Percentiles rank a stretch among this genome's conserved stretches.
These are phyloP conservation scores for Myopa tessellatipennis DNA, from an alignment of 2,888 invertebrate genomes.

Conservation along the genomic window DNA sequence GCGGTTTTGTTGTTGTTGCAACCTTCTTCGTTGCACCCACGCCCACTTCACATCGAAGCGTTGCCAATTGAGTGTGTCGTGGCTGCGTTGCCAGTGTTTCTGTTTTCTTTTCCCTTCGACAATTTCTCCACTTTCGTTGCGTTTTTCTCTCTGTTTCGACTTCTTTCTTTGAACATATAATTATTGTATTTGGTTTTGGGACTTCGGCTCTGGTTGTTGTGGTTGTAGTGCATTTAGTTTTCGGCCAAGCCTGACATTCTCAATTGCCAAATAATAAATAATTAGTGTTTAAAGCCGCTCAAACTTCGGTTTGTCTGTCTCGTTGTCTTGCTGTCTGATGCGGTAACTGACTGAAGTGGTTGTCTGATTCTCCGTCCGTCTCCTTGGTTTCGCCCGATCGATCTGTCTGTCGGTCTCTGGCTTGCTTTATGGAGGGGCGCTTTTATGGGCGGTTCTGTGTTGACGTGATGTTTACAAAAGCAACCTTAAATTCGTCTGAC, in stretches of 20 bases:
- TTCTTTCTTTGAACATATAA: slow-evolving; percentile 53
- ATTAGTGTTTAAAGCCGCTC: slow-evolving; percentile 53
- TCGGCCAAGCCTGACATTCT: slow-evolving; percentile 59
- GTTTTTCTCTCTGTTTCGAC: slow-evolving; percentile 40
- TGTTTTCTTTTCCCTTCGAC: slow-evolving; percentile 4
- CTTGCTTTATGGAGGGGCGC: slow-evolving; percentile 38
- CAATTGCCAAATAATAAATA: slow-evolving; percentile 65
- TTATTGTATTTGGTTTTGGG: slow-evolving; percentile 55
- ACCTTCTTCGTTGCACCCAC: slow-evolving; percentile 61
- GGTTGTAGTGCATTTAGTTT: slow-evolving; percentile 2
- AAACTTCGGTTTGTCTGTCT: slow-evolving; percentile 7
- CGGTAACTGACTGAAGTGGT: neutral
- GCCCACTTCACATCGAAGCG: slow-evolving; percentile 52
- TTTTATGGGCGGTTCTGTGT: slow-evolving; percentile 55
- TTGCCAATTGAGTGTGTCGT: slow-evolving; percentile 33
- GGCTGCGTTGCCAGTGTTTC: slow-evolving; percentile 27
- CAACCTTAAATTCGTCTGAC: slow-evolving; percentile 52
- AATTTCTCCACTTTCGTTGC: slow-evolving; percentile 10
- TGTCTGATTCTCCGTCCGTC: neutral
- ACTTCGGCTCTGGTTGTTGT: neutral
- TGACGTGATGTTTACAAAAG: slow-evolving; percentile 57
- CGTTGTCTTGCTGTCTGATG: neutral
- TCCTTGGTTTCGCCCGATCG: neutral
- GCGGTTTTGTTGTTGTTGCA: slow-evolving; percentile 20
- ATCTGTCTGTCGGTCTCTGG: slow-evolving; percentile 18